Evolutionary conservation across 2,113 vertebrate species (phyloP).

Genomic region (Leptosomus discolor): DNA sequence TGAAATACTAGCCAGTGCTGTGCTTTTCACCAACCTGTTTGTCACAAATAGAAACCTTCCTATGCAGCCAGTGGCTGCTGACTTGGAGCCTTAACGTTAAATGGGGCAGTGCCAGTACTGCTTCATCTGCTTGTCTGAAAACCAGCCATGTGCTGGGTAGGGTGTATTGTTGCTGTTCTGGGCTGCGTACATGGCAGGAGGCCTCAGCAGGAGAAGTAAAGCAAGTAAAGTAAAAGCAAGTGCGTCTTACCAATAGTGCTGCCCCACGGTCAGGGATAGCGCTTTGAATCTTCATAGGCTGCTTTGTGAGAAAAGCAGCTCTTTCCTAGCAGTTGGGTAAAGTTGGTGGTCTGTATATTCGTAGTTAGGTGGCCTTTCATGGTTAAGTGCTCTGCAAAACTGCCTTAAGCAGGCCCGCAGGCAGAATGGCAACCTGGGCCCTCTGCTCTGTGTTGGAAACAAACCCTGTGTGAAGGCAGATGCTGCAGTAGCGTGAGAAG

Average conservation of each 20-base stretch:
- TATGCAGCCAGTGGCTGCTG: neutral
- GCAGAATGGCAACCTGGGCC: neutral
- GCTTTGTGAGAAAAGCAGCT: neutral
- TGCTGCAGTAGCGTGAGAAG: neutral
- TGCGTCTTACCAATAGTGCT: neutral
- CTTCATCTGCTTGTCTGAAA: neutral
- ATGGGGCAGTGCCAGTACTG: neutral
- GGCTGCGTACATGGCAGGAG: neutral
- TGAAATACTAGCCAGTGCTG: neutral
- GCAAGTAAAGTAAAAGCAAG: neutral
- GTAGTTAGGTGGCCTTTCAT: neutral
- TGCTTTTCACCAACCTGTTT: neutral
- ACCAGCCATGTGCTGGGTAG: neutral
- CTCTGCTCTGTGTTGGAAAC: neutral
- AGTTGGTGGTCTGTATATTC: neutral
- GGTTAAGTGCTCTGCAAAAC: neutral
- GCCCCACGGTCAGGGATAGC: fast-evolving
- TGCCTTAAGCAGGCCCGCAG: fast-evolving
- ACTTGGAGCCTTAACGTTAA: neutral
- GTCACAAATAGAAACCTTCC: neutral
- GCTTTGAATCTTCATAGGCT: fast-evolving
- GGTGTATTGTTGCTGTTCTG: neutral
- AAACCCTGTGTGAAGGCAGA: neutral
- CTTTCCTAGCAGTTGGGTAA: neutral
- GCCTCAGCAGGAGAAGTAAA: neutral